phyloP scores from a whole-genome alignment of 2,888 invertebrate species.

The Orthosia incerta region DNA sequence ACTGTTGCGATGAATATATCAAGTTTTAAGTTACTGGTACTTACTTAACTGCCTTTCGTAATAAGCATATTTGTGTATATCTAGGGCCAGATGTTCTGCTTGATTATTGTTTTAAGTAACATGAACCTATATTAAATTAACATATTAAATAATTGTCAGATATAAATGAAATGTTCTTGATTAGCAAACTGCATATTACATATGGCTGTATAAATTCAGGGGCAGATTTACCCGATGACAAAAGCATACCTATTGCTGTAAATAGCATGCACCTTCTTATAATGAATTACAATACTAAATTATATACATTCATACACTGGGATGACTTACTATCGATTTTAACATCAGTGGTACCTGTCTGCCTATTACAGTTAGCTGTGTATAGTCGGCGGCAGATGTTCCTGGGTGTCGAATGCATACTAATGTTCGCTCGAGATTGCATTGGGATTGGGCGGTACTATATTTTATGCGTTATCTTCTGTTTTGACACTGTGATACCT shows the following conservation, averaged over 20 bases:
- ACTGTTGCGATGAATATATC: background rate
- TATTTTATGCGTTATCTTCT: constrained; percentile 9
- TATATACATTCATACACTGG: background rate
- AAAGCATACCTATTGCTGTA: background rate
- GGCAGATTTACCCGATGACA: background rate
- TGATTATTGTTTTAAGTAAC: too few species aligned
- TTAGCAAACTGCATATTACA: too few species aligned
- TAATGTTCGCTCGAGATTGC: constrained; percentile 46
- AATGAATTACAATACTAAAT: background rate
- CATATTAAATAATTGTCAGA: too few species aligned
- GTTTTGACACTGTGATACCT: constrained; percentile 13
- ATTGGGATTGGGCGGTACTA: constrained; percentile 29
- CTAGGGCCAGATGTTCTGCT: too few species aligned
- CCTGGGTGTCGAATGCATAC: constrained; percentile 57
- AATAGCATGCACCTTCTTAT: background rate
- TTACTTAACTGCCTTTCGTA: too few species aligned
- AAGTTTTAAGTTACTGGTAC: too few species aligned
- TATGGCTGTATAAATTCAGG: background rate
- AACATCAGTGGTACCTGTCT: background rate
- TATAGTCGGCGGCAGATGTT: constrained; percentile 42
- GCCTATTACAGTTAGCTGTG: constrained; percentile 16
- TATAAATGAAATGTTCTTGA: too few species aligned
- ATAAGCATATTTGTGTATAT: too few species aligned
- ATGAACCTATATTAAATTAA: too few species aligned
- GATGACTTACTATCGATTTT: constrained; percentile 1